These are phyloP conservation scores for Boloria selene DNA, from an alignment of 2,888 invertebrate species.

Conservation along the genomic window DNA sequence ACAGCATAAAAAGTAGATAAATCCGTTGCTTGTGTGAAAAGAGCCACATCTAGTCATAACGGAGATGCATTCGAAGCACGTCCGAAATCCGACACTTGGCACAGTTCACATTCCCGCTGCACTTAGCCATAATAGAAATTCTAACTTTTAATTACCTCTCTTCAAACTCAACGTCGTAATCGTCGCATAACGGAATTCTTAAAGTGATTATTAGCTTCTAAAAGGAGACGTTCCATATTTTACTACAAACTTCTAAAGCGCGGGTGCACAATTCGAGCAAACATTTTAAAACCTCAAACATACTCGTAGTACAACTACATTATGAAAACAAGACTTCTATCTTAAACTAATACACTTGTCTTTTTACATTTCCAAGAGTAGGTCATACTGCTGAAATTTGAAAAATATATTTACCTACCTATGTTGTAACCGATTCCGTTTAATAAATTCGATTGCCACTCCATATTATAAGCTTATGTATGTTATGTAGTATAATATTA, in stretches of 20 bases:
- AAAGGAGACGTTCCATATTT: constrained; percentile 21
- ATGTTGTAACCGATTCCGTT: too few species aligned
- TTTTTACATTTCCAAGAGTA: too few species aligned
- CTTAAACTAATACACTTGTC: too few species aligned
- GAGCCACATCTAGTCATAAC: constrained; percentile 25
- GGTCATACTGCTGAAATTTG: too few species aligned
- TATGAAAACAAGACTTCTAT: neutral
- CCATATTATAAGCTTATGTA: too few species aligned
- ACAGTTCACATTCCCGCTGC: constrained; percentile 62
- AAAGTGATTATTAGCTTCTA: constrained; percentile 35
- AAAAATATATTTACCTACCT: too few species aligned
- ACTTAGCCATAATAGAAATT: constrained; percentile 65
- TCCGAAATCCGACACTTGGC: constrained; percentile 77
- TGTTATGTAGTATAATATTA: too few species aligned
- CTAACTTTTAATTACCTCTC: constrained; percentile 77
- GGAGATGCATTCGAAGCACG: constrained; percentile 65
- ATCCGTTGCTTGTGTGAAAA: constrained; percentile 32
- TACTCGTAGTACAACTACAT: neutral
- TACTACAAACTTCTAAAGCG: constrained; percentile 1
- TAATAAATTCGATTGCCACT: too few species aligned
- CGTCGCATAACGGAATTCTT: constrained; percentile 34
- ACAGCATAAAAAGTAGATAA: constrained; percentile 30
- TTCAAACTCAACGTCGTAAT: constrained; percentile 55
- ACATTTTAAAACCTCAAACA: neutral
- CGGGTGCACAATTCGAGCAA: neutral